Conservation (phyloP, 92 coral and sea anemone species). For the Montipora capitata region DNA sequence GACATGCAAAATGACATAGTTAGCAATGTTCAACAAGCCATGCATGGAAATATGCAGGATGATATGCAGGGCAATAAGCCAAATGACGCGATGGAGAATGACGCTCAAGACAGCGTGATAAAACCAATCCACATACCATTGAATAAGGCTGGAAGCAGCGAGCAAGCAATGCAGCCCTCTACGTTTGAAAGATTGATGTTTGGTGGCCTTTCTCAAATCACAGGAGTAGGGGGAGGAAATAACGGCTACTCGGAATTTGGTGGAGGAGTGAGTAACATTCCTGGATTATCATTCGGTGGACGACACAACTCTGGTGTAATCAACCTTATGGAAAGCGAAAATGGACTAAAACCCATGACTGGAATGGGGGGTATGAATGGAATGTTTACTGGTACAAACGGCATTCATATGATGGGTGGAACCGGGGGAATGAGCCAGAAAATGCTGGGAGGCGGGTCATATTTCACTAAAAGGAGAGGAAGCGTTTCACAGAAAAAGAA, state of each 20-base stretch:
- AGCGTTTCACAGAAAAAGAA: slow-evolving; percentile 2
- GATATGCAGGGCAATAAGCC: slow-evolving; percentile 28
- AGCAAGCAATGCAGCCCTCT: not conserved
- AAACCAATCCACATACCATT: slow-evolving; percentile 58
- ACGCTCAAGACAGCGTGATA: slow-evolving; percentile 44
- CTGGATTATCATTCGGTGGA: slow-evolving; percentile 52
- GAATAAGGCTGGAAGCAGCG: slow-evolving; percentile 42
- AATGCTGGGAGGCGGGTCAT: slow-evolving; percentile 26
- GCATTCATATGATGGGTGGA: slow-evolving; percentile 41
- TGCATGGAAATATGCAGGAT: slow-evolving; percentile 38
- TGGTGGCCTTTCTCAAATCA: slow-evolving; percentile 34
- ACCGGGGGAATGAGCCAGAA: slow-evolving; percentile 14
- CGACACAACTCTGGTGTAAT: slow-evolving; percentile 27
- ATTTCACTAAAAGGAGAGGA: slow-evolving; percentile 34
- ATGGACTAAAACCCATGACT: slow-evolving; percentile 53
- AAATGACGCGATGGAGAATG: slow-evolving; percentile 40
- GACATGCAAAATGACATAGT: slow-evolving; percentile 32
- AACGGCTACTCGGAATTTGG: slow-evolving; percentile 32
- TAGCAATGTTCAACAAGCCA: slow-evolving; percentile 27
- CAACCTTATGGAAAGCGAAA: slow-evolving; percentile 61
- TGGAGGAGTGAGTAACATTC: slow-evolving; percentile 53
- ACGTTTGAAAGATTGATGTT: slow-evolving; percentile 50
- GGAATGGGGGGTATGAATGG: slow-evolving; percentile 64
- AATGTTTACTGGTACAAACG: slow-evolving; percentile 46
- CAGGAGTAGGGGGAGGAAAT: slow-evolving; percentile 33